Evolutionary conservation across 2,113 vertebrate genomes (phyloP), one percentile per base, ranked within the genome.

Genomic region (Oplegnathus fasciatus): DNA sequence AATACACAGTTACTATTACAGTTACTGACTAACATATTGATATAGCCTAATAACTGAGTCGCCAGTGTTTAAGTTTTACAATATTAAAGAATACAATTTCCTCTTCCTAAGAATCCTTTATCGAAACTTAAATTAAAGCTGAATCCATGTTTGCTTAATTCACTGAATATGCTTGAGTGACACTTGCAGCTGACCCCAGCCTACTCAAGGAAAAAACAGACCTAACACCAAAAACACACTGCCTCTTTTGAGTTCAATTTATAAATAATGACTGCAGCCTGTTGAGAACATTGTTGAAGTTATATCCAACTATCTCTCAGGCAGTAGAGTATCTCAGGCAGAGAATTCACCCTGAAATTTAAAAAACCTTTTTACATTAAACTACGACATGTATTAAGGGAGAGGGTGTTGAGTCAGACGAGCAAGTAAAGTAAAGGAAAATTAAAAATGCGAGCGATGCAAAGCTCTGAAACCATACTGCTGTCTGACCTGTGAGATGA

Each of bases 401-500:
- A 50, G 46, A 57, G 24, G 30, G 26, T 26, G 4, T 34, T 55
- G 37, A 52, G 42, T 73, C 18, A 37, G 74, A 86, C 52, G 50
- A 50, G 20, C 28, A 62, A 10, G 44, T 65, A 46, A 55, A 75
- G 18, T 37, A n/a, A 55, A 69, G n/a, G n/a, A 37, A 37, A 20
- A 17, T 17, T 40, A 68, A 65, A 69, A 64, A 13, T 40, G 22
- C 4, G n/a, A 75, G 50, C 2, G 6, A 65, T 50, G 8, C 58
- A 72, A 77, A 72, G 57, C 80, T 83, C 34, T 52, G 55, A 72
- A 80, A 87, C 30, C 37, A 78, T 54, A 24, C 52, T 64, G 28
- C 28, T 58, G 52, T 48, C 62, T 85, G 78, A 86, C 84, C 86
- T 28, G 42, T 76, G 82, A 78, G 42, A 58, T 75, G 87, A 85